Conservation (phyloP, 2,113 vertebrate species). For the Hydrochoerus hydrochaeris region DNA sequence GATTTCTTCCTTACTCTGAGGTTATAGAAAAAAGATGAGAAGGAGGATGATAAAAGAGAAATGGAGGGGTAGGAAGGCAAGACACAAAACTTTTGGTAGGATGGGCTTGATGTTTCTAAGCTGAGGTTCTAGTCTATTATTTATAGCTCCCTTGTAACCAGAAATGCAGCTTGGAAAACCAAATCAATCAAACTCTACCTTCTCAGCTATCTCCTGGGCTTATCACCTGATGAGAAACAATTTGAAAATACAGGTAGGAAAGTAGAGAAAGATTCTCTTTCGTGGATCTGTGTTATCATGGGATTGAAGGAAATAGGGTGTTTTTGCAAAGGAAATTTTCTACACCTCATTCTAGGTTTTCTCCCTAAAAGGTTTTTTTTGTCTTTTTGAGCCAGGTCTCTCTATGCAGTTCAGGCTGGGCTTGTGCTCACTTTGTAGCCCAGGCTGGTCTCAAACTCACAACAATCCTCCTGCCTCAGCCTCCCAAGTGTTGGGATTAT, state of each 20-base stretch:
- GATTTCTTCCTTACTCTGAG: background rate
- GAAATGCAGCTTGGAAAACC: slow-evolving; percentile 29
- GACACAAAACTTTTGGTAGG: background rate
- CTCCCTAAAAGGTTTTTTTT: background rate
- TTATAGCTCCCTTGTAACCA: background rate
- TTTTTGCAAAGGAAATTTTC: slow-evolving; percentile 26
- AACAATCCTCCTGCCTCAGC: too few relatives aligned
- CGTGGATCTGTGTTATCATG: background rate
- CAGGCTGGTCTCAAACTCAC: too few relatives aligned
- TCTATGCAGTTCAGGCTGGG: too few relatives aligned
- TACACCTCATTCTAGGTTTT: background rate
- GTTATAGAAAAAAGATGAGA: background rate
- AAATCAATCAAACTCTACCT: background rate
- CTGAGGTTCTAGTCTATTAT: slow-evolving; percentile 46
- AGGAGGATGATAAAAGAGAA: background rate
- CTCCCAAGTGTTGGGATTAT: too few relatives aligned
- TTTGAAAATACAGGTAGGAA: slow-evolving; percentile 20
- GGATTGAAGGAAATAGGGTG: background rate
- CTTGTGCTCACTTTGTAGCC: too few relatives aligned
- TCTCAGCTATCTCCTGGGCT: background rate
- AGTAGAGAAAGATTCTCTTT: background rate
- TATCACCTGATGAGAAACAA: slow-evolving; percentile 28
- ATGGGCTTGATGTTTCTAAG: background rate
- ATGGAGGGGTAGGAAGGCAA: background rate
- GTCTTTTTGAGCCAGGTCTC: too few relatives aligned